A percentile compares a stretch with the other conserved stretches of the same genome.
Evolutionary conservation across 1,140 invertebrate species (phyloP).

Genomic region (Drepana arcuata): DNA sequence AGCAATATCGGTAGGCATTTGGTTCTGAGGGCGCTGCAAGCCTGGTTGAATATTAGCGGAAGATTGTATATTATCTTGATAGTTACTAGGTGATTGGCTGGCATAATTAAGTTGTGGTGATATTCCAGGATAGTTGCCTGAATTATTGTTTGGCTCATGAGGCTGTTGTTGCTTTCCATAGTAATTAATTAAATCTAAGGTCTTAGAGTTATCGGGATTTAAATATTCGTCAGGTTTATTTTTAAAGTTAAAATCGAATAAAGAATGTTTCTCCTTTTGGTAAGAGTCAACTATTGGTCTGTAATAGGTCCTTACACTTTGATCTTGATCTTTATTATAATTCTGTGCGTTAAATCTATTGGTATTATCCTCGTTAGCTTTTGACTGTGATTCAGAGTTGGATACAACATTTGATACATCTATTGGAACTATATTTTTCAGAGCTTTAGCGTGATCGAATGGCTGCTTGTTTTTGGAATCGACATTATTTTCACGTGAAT

Average conservation of each 20-base stretch:
- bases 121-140: conserved; percentile 19
- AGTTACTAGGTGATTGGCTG: conserved; percentile 26
- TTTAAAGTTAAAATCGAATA: conserved; percentile 46
- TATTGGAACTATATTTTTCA: conserved; percentile 66
- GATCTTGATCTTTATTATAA: conserved; percentile 41
- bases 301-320: conserved; percentile 35
- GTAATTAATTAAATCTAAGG: conserved; percentile 25
- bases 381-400: conserved; percentile 33
- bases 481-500: conserved; percentile 27
- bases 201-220: conserved; percentile 25
- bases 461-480: conserved; percentile 40
- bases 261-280: conserved; percentile 54
- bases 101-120: conserved; percentile 21
- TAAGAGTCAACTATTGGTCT: conserved; percentile 38
- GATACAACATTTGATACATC: conserved; percentile 58
- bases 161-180: conserved; percentile 27
- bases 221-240: conserved; percentile 37
- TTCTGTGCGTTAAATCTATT: conserved; percentile 27
- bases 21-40: conserved; percentile 25
- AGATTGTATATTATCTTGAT: conserved; percentile 31
- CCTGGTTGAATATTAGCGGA: conserved; percentile 30
- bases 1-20: conserved; percentile 25
- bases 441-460: conserved; percentile 66
- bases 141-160: conserved; percentile 23
- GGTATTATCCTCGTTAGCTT: conserved; percentile 23